Conservation (phyloP, 1,140 invertebrate species). For the Drosophila ficusphila region DNA sequence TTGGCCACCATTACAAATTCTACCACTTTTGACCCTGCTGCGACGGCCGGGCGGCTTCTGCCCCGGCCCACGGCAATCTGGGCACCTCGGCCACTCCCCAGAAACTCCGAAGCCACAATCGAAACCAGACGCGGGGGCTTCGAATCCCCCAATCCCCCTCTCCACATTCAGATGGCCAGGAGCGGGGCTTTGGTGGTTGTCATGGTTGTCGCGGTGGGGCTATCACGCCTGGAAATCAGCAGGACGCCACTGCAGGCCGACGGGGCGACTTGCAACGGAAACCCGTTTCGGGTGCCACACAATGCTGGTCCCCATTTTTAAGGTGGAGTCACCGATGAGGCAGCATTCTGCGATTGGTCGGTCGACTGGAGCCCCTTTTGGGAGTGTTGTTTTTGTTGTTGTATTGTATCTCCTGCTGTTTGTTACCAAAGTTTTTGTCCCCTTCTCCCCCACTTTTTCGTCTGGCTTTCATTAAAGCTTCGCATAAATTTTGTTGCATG, state of each 20-base stretch:
- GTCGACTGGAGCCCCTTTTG: not conserved
- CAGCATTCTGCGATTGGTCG: slow-evolving; percentile 62
- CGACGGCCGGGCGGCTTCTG: slow-evolving; percentile 23
- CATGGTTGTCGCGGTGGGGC: slow-evolving; percentile 21
- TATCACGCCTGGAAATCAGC: slow-evolving; percentile 71
- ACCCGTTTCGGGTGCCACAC: slow-evolving; percentile 53
- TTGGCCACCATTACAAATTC: slow-evolving; percentile 76
- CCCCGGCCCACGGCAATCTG: slow-evolving; percentile 40
- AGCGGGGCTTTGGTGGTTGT: slow-evolving; percentile 35
- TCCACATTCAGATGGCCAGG: slow-evolving; percentile 57
- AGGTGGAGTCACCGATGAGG: slow-evolving; percentile 66
- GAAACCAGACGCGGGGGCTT: slow-evolving; percentile 22
- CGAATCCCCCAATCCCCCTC: no score
- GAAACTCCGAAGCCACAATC: slow-evolving; percentile 31
- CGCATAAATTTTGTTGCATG: slow-evolving; percentile 82
- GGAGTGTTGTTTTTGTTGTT: slow-evolving; percentile 19
- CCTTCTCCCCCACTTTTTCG: not conserved
- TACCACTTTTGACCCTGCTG: slow-evolving; percentile 59
- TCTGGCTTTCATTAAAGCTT: slow-evolving; percentile 72
- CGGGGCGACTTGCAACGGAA: slow-evolving; percentile 44
- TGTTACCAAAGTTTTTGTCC: not conserved
- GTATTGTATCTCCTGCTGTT: not conserved
- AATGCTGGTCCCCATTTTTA: slow-evolving; percentile 67
- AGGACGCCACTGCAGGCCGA: slow-evolving; percentile 59
- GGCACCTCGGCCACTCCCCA: slow-evolving; percentile 48